These are phyloP conservation scores for Folsomia candida DNA, from an alignment of 2,888 invertebrate genomes.

Conservation along the genomic window DNA sequence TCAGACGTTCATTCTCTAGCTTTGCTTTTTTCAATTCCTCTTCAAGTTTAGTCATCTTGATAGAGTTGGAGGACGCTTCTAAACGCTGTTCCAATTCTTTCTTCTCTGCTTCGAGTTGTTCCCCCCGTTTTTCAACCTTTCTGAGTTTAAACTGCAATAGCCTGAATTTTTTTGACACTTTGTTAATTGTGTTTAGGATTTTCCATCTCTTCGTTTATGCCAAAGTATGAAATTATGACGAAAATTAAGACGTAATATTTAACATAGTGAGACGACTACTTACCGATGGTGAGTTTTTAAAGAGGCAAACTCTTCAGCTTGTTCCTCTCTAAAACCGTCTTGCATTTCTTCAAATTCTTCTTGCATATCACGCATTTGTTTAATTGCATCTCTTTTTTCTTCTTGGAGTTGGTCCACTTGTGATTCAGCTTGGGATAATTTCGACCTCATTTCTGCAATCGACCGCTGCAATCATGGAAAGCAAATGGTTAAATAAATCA, in stretches of 20 bases:
- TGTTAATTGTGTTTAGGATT: too few species aligned
- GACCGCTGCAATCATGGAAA: slow-evolving; percentile 57
- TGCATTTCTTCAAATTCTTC: slow-evolving; percentile 99
- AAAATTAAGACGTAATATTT: not conserved
- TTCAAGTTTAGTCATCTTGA: slow-evolving; percentile 75
- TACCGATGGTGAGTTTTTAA: slow-evolving; percentile 67
- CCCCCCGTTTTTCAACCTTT: slow-evolving; percentile 87
- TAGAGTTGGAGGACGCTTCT: slow-evolving; percentile 57
- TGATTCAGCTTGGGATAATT: slow-evolving; percentile 83
- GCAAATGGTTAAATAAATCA: too few species aligned
- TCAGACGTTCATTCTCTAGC: slow-evolving; percentile 66
- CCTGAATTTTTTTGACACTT: slow-evolving; percentile 95
- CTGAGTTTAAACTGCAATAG: slow-evolving; percentile 96
- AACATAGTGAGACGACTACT: not conserved
- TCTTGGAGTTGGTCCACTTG: slow-evolving; percentile 92
- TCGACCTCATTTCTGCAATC: slow-evolving; percentile 73
- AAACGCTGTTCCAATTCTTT: slow-evolving; percentile 60
- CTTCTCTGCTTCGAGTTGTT: slow-evolving; percentile 83
- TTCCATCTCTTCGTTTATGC: too few species aligned
- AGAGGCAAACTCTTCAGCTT: slow-evolving; percentile 92
- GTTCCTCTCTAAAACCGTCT: slow-evolving; percentile 94
- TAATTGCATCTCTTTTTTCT: slow-evolving; percentile 91
- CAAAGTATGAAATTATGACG: not conserved
- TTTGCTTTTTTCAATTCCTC: slow-evolving; percentile 79
- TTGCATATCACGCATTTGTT: slow-evolving; percentile 87